Base-by-base conservation (phyloP, 2,113 vertebrate genomes). In the Thunnus thynnus region DNA sequence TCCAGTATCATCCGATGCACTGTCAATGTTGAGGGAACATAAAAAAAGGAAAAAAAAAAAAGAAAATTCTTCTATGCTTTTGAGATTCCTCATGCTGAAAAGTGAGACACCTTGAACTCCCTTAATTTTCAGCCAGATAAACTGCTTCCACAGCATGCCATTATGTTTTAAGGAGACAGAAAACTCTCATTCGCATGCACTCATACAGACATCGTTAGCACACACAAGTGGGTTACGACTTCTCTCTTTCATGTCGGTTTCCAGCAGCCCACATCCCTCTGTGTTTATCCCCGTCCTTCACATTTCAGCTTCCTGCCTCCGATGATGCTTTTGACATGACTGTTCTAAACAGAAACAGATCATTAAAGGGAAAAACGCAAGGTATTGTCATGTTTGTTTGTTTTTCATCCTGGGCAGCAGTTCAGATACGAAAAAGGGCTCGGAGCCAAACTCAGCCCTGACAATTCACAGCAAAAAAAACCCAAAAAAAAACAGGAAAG, bases 31-130 rank as follows among this genome's bases (percentile, higher is more conserved):
- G 69, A 88, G 63, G 65, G 65, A 64, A 60, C 44, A 66, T 18
- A 25, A 46, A 65, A 74, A 32, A 69, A 60, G 22, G 22, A 22
- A 22, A 62, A 27, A 72, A 86, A 84, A 84, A 92, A 79, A 79
- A 46, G 66, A 73, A 88, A 93, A 89, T 83, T 86, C 76, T 63
- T 89, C 68, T 82, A 14, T 70, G 67, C 83, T 70, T 83, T 86
- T 78, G 48, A 88, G 69, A 84, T 83, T 72, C 74, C 58, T 66
- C 62, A 5, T 13, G 20, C 71, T 76, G 80, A 86, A 91, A 86
- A 91, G 72, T 72, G 72, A 82, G 70, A 71, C 80, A 90, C 89
- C 87, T 93, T 93, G 91, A 94, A 87, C 81, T 84, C 48, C 64
- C 78, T 86, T 89, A 85, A 91, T 93, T 92, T 88, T 32, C 72